These are phyloP conservation scores for Galerucella nymphaeae DNA, from an alignment of 2,888 invertebrate species.

Conservation along the genomic window DNA sequence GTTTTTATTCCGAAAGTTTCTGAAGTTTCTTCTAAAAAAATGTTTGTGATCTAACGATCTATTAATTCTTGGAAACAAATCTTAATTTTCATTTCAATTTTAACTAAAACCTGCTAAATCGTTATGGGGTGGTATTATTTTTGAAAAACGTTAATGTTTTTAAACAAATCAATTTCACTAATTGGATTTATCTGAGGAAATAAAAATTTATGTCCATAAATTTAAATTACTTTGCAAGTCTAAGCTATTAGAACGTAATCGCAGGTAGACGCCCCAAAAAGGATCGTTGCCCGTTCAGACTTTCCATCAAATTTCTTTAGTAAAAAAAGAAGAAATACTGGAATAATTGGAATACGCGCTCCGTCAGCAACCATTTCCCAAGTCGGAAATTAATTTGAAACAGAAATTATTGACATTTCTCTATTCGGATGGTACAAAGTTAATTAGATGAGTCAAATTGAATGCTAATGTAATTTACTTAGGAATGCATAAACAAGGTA, in stretches of 20 bases:
- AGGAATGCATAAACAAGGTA: conserved; percentile 52
- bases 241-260: neutral
- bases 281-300: conserved; percentile 3
- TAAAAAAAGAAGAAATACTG: neutral
- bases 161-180: neutral
- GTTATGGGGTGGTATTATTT: no score
- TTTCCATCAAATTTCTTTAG: conserved; percentile 2
- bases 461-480: conserved; percentile 54
- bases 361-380: conserved; percentile 4
- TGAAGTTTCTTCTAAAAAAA: no score
- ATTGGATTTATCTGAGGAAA: neutral
- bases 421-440: conserved; percentile 37
- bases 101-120: no score
- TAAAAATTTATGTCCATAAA: conserved; percentile 4
- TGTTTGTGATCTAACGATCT: no score
- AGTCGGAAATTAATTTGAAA: conserved; percentile 43
- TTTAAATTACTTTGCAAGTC: conserved; percentile 6
- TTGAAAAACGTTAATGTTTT: no score
- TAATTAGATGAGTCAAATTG: conserved; percentile 51
- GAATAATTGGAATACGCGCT: conserved; percentile 19
- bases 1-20: no score
- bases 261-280: conserved; percentile 6
- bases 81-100: no score
- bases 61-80: no score
- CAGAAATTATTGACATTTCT: conserved; percentile 40